phyloP scores from a whole-genome alignment of 64 coral and sea anemone genomes.

The Dendronephthya gigantea region DNA sequence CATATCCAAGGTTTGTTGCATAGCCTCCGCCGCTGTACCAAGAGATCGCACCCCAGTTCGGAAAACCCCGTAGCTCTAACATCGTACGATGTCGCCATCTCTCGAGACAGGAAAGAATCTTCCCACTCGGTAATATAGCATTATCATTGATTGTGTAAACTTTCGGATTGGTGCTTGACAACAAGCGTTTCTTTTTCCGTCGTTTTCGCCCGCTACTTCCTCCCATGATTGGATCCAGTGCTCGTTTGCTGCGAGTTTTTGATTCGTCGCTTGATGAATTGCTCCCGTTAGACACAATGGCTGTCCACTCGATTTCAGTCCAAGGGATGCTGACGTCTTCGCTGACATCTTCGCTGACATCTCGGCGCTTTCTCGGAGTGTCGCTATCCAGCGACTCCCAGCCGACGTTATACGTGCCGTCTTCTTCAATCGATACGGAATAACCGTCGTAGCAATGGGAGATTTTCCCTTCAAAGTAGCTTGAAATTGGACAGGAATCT shows the following conservation, averaged over 20 bases:
- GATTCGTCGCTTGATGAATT: neutral
- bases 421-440: slow-evolving; percentile 37
- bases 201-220: slow-evolving; percentile 68
- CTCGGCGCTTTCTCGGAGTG: slow-evolving; percentile 11
- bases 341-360: too few species aligned
- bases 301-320: neutral
- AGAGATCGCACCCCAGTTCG: slow-evolving; percentile 57
- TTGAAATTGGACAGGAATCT: slow-evolving; percentile 28
- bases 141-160: slow-evolving; percentile 53
- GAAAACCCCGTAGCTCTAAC: slow-evolving; percentile 55
- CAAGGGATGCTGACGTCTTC: neutral
- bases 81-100: slow-evolving; percentile 51
- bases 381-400: slow-evolving; percentile 56
- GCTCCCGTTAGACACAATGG: neutral
- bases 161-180: slow-evolving; percentile 18
- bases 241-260: slow-evolving; percentile 31
- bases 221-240: slow-evolving; percentile 60
- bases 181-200: slow-evolving; percentile 33
- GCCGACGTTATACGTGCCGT: slow-evolving; percentile 39
- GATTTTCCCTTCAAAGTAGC: neutral
- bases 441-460: slow-evolving; percentile 46
- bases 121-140: slow-evolving; percentile 53
- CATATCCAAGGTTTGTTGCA: slow-evolving; percentile 69
- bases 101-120: slow-evolving; percentile 63
- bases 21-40: slow-evolving; percentile 71